Evolutionary conservation across 2,888 invertebrate species (phyloP).

Genomic region (Scaptomyza polygonia): DNA sequence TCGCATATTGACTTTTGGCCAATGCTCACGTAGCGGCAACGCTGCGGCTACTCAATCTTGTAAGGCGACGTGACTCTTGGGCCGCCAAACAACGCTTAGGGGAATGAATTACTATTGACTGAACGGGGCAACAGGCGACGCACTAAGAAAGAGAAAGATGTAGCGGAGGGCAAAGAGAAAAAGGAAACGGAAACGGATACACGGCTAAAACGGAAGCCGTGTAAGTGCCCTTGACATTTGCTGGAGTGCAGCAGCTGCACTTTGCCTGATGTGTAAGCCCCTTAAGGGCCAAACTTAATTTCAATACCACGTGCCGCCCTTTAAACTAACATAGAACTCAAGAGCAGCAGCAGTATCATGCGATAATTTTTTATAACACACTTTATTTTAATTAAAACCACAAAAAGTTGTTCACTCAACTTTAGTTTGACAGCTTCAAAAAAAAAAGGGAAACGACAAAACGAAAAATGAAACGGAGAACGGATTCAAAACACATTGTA

Average conservation of each 20-base stretch:
- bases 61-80: conserved; percentile 61
- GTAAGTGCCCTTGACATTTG: conserved; percentile 17
- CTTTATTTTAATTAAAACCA: conserved; percentile 64
- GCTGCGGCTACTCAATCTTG: conserved; percentile 51
- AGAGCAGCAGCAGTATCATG: conserved; percentile 1
- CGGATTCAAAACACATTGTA: neutral
- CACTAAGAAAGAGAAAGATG: neutral
- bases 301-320: conserved; percentile 37
- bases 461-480: neutral
- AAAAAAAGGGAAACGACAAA: neutral
- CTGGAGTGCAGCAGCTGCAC: conserved; percentile 52
- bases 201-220: conserved; percentile 2
- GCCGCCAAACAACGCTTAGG: conserved; percentile 1
- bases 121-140: neutral
- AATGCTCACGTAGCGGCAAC: conserved; percentile 54
- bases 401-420: conserved; percentile 23
- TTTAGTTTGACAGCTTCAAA: neutral
- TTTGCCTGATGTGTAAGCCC: conserved; percentile 38
- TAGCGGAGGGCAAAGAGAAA: neutral
- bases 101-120: conserved; percentile 1
- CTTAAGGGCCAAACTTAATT: conserved; percentile 34
- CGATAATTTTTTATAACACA: conserved; percentile 24
- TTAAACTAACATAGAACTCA: conserved; percentile 30
- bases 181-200: neutral
- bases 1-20: conserved; percentile 65